These are phyloP conservation scores for Ypsolopha sequella DNA, from an alignment of 2,888 invertebrate genomes.

Conservation along the genomic window DNA sequence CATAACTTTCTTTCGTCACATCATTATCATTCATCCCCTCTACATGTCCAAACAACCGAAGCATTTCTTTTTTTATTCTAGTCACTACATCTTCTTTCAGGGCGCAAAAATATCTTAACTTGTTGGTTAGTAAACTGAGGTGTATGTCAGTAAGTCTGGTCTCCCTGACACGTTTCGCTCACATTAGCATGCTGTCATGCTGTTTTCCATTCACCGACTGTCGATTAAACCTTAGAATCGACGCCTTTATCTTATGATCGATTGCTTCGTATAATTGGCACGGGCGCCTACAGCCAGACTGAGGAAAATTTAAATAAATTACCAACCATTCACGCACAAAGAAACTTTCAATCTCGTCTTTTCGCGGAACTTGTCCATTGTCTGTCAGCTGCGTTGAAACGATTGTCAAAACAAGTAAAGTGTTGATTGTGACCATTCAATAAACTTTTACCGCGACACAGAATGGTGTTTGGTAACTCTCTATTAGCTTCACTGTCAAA, in stretches of 20 bases:
- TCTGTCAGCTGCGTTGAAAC: not conserved
- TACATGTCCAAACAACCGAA: too few relatives aligned
- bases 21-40: too few relatives aligned
- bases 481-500: constrained; percentile 2
- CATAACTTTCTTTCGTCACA: too few relatives aligned
- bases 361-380: not conserved
- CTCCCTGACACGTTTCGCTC: constrained; percentile 37
- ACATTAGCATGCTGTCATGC: constrained; percentile 26
- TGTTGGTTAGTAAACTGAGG: too few relatives aligned
- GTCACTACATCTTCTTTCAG: too few relatives aligned
- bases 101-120: too few relatives aligned
- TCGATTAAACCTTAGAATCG: constrained; percentile 19
- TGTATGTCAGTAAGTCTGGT: constrained; percentile 13
- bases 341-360: constrained; percentile 1
- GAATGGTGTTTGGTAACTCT: constrained; percentile 8
- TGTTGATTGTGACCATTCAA: not conserved
- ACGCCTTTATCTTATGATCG: constrained; percentile 30
- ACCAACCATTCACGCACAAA: constrained; percentile 1
- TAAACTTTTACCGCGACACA: constrained; percentile 1
- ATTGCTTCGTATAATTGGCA: constrained; percentile 35
- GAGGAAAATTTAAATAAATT: constrained; percentile 4
- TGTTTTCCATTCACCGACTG: constrained; percentile 22
- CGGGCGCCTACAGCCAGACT: constrained; percentile 18
- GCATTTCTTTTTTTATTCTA: too few relatives aligned
- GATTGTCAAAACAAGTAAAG: constrained; percentile 5